These are phyloP conservation scores for Etheostoma cragini DNA, from an alignment of 2,113 vertebrate genomes.

Conservation along the genomic window DNA sequence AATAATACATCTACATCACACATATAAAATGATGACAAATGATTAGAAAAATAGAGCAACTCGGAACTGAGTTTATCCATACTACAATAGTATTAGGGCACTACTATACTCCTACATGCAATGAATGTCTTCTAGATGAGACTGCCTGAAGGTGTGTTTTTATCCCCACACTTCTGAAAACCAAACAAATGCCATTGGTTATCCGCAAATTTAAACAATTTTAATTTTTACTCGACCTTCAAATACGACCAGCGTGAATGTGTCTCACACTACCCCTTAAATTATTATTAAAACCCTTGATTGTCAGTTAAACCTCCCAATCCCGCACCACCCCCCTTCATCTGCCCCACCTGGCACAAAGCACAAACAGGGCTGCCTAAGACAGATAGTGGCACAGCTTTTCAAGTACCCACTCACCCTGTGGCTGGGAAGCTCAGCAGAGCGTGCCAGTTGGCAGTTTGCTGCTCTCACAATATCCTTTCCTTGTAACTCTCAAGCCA, in stretches of 20 bases:
- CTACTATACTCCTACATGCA: background rate
- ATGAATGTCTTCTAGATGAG: background rate
- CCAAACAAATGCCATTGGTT: background rate
- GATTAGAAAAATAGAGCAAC: background rate
- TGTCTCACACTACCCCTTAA: constrained; percentile 23
- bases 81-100: background rate
- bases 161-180: background rate
- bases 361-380: constrained; percentile 58
- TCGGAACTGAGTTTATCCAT: background rate
- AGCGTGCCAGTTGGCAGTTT: constrained; percentile 66
- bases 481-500: constrained; percentile 50
- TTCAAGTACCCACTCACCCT: constrained; percentile 68
- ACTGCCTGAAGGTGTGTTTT: background rate
- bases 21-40: background rate
- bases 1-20: background rate
- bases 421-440: constrained; percentile 63
- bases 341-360: constrained; percentile 55
- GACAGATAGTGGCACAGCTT: constrained; percentile 61
- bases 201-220: background rate
- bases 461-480: constrained; percentile 45
- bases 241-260: constrained; percentile 25
- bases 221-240: background rate
- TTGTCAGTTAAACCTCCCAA: constrained; percentile 55
- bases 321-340: background rate
- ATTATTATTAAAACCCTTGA: constrained; percentile 57